Evolutionary conservation across 2,888 invertebrate genomes (phyloP).

Genomic region (Synanthedon tipuliformis): DNA sequence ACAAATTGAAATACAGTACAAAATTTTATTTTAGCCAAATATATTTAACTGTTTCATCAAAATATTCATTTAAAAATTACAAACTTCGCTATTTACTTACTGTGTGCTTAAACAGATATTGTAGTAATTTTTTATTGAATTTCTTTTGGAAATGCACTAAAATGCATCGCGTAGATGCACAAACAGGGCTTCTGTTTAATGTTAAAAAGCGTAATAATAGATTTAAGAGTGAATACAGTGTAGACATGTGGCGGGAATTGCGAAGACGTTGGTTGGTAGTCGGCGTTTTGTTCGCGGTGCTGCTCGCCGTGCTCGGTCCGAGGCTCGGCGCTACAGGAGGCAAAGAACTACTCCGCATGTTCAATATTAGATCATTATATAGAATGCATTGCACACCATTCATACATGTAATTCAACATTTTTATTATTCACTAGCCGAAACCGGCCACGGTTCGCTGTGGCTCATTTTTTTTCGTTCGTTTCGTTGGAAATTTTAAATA

Average conservation of each 20-base stretch:
- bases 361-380: slow-evolving; percentile 39
- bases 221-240: slow-evolving; percentile 20
- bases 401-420: neutral
- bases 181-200: slow-evolving; percentile 12
- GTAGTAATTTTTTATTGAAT: neutral
- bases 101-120: neutral
- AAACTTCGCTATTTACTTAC: too few species aligned
- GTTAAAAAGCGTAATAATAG: slow-evolving; percentile 7
- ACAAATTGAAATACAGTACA: neutral
- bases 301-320: slow-evolving; percentile 41
- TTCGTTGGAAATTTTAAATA: too few species aligned
- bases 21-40: too few species aligned
- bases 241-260: slow-evolving; percentile 35
- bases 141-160: neutral
- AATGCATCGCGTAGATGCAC: slow-evolving; percentile 6
- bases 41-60: too few species aligned
- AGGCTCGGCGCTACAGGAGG: slow-evolving; percentile 50
- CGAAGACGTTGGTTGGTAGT: slow-evolving; percentile 39
- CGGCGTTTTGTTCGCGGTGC: slow-evolving; percentile 36
- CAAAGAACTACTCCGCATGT: slow-evolving; percentile 53
- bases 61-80: too few species aligned
- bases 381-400: slow-evolving; percentile 48
- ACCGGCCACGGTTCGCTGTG: too few species aligned
- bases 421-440: neutral
- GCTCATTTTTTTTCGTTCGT: too few species aligned